Evolutionary conservation across 2,113 vertebrate species (phyloP), one percentile per base, ranked within the genome.

Genomic region (Enhydra lutris): DNA sequence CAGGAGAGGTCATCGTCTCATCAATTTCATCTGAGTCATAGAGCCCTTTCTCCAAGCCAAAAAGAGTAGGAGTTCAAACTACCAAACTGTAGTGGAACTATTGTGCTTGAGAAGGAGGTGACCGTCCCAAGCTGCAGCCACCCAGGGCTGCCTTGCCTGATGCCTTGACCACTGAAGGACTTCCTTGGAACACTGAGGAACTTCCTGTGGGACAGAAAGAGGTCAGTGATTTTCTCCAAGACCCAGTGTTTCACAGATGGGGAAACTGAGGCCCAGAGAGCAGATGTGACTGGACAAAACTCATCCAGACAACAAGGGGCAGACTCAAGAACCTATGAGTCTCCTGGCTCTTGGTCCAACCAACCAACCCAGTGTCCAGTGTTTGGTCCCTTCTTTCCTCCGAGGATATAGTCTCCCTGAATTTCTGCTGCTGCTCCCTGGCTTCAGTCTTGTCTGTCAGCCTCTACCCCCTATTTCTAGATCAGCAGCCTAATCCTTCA

Each of bases 401-500:
- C 0, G 7, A 10, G 0, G 29, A n/a, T 4, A 4, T 31, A 2
- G 21, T 15, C 55, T 74, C 67, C 61, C 79, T 8, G 14, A 83
- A 31, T 6, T 3, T 2, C 67, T 14, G 31, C 21, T 17, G 5
- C 12, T 15, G 3, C 18, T 63, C 15, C n/a, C n/a, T 12, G 36
- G 21, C 4, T 76, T 42, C 45, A 12, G 15, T 45, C 29, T 23
- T 3, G 3, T 20, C 39, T 12, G 26, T 34, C 90, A 12, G 6
- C 45, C 93, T 83, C 3, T 11, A 45, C 23, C 39, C 57, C 39
- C 59, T 74, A 11, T 17, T 39, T 71, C 50, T 29, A 15, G 17
- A 67, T 45, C 74, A 36, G 61, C 52, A 83, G 87, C 39, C 61
- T 67, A 29, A 39, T 73, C 10, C 8, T 67, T 59, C 45, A 9